Base-by-base conservation (phyloP, 1,140 invertebrate species). In the Neelides sp. region DNA sequence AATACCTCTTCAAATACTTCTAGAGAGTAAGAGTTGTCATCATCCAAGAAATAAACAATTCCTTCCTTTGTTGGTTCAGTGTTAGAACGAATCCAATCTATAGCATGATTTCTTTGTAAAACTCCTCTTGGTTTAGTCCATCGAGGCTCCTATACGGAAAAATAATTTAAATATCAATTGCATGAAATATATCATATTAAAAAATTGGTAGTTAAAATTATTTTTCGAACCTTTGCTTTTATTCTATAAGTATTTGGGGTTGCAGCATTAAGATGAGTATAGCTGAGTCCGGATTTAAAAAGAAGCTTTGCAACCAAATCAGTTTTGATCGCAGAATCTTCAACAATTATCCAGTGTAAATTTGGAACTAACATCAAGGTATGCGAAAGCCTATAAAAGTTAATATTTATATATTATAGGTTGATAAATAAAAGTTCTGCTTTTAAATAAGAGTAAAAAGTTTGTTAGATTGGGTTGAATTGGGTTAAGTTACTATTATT, bases 21-120 rank as follows among this genome's bases (percentile, higher is more conserved):
- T 17, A 93, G 64, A 55, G 82, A 79, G 65, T 97, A 97, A 1
- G 87, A 85, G 65, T 99, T 99, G 66, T 99, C 95, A 69, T 99
- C 95, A 68, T 99, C 95, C 68, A 92, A 94, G 71, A 99, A 98
- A 71, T 88, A 99, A 0, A 98, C 79, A 35, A 96, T 78, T 2
- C 87, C 88, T 63, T 73, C 73, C 3, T 4, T 13, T 5, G 39
- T 37, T 0, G 66, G 51, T 67, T 53, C 55, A 24, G 65, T 50
- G 57, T 90, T 82, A 22, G 76, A 69, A 45, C 89, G 71, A 4
- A 98, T 69, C 89, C 93, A 98, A 24, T 76, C 71, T 4, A 98
- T 65, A 3, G 80, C 95, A 10, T 78, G 69, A 71, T 98, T 98
- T 57, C 95, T 74, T 69, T 98, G 95, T 52, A 85, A 77, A 0